Percentiles rank a stretch among this genome's conserved stretches.
Conservation (phyloP, 2,113 vertebrate species). For the Raja brachyura region DNA sequence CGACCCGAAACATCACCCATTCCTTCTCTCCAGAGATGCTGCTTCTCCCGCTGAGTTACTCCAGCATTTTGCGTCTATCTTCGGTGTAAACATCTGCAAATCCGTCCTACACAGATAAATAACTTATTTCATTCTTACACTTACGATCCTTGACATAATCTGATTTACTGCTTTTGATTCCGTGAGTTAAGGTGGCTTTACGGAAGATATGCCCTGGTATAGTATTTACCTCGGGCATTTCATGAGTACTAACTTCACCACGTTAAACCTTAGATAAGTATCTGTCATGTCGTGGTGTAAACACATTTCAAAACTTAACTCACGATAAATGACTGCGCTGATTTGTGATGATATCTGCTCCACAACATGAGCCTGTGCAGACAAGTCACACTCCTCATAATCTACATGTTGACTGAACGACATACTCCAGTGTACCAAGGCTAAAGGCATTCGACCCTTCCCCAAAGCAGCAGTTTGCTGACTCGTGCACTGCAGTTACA, state of each 20-base stretch:
- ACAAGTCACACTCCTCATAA: not conserved
- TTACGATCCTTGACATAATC: not conserved
- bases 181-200: not conserved
- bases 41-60: too few species aligned
- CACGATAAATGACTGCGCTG: not conserved
- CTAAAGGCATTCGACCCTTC: not conserved
- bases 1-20: too few species aligned
- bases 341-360: not conserved
- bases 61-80: too few species aligned
- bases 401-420: not conserved
- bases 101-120: not conserved
- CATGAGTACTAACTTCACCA: not conserved
- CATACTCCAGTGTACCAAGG: not conserved
- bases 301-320: not conserved
- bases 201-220: not conserved
- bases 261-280: not conserved
- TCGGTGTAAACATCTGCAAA: too few species aligned
- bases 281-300: not conserved
- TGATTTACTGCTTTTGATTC: slow-evolving; percentile 7
- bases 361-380: not conserved
- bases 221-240: not conserved
- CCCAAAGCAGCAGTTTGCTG: slow-evolving; percentile 18
- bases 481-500: not conserved
- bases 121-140: not conserved
- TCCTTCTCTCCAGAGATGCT: too few species aligned